These are phyloP conservation scores for Agrypnus murinus DNA, from an alignment of 2,888 invertebrate genomes.

Conservation along the genomic window DNA sequence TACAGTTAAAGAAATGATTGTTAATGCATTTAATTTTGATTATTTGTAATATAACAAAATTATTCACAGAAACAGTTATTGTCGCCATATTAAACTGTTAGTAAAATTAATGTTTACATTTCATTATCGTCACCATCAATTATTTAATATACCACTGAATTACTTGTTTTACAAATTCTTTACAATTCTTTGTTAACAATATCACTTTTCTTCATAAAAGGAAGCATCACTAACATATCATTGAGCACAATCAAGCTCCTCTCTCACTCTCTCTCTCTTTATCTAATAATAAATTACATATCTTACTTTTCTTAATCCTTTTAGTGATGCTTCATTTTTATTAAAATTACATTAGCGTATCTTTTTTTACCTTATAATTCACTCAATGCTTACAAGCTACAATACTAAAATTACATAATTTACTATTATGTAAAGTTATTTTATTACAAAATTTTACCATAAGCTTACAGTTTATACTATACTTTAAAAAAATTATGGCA, in stretches of 20 bases:
- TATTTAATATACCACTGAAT: background rate
- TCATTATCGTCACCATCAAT: background rate
- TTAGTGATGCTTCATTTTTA: constrained; percentile 29
- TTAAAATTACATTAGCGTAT: constrained; percentile 5
- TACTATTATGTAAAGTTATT: constrained; percentile 35
- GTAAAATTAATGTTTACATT: constrained; percentile 11
- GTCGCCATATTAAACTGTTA: constrained; percentile 19
- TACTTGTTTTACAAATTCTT: constrained; percentile 9
- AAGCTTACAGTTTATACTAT: constrained; percentile 31
- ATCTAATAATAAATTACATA: too few relatives aligned
- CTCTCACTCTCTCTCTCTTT: background rate
- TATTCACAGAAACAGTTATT: too few relatives aligned
- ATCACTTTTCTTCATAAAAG: constrained; percentile 31
- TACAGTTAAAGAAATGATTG: too few relatives aligned
- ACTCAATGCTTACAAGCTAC: constrained; percentile 39
- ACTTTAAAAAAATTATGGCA: constrained; percentile 46
- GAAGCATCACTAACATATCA: constrained; percentile 15
- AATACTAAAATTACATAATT: constrained; percentile 39
- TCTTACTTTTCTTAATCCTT: too few relatives aligned
- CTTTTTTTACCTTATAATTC: constrained; percentile 8
- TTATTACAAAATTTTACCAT: constrained; percentile 40
- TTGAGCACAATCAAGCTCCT: too few relatives aligned
- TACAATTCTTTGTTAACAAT: constrained; percentile 23
- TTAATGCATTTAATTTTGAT: too few relatives aligned
- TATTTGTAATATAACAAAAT: too few relatives aligned